Evolutionary conservation across 2,113 vertebrate genomes (phyloP).

Genomic region (Archilochus colubris): DNA sequence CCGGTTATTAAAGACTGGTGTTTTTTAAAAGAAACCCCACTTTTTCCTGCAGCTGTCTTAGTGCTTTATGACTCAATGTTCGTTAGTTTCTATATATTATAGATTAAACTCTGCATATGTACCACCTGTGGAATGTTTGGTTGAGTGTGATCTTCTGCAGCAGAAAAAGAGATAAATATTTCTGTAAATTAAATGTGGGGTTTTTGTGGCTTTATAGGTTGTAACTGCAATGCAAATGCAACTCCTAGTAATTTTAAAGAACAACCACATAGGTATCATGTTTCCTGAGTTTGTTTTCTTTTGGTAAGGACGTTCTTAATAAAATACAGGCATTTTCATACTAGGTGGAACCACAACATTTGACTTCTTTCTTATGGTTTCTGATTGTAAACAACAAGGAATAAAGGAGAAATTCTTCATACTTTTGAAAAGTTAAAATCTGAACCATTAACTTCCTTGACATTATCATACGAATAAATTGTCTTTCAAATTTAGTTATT

Average conservation of each 20-base stretch:
- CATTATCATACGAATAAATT: background rate
- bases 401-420: background rate
- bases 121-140: rapidly evolving
- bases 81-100: rapidly evolving
- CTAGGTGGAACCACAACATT: background rate
- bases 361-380: background rate
- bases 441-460: background rate
- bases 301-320: background rate
- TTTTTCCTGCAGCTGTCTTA: background rate
- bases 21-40: background rate
- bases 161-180: background rate
- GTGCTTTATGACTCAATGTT: background rate
- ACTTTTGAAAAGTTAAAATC: background rate
- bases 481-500: background rate
- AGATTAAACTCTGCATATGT: background rate
- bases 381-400: background rate
- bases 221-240: background rate
- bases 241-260: background rate
- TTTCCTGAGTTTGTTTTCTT: background rate
- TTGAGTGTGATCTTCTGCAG: background rate
- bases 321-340: background rate
- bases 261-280: rapidly evolving
- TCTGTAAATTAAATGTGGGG: background rate
- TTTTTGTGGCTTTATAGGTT: background rate
- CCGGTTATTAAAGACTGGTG: background rate